phyloP scores from a whole-genome alignment of 2,888 invertebrate species.

The Chirona hameri region DNA sequence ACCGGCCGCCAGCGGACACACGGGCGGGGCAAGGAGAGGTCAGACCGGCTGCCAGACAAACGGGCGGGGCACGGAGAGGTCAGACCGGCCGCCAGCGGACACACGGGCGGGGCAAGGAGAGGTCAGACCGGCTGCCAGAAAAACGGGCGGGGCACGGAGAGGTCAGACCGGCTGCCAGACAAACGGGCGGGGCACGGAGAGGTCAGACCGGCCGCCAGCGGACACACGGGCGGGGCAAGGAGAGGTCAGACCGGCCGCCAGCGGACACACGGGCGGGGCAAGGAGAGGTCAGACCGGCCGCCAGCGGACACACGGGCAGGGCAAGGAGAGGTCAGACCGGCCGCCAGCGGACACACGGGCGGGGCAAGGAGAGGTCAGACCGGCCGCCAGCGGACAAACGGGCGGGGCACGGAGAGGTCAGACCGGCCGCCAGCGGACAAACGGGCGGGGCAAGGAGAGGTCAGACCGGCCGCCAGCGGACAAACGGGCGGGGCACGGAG shows the following conservation, averaged over 20 bases:
- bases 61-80: too few species aligned
- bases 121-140: constrained; percentile 53
- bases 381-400: constrained; percentile 42
- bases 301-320: constrained; percentile 40
- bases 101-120: constrained; percentile 34
- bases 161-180: constrained; percentile 53
- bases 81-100: too few species aligned
- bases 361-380: too few species aligned
- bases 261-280: constrained; percentile 41
- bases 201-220: too few species aligned
- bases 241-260: too few species aligned
- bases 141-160: constrained; percentile 35
- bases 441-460: constrained; percentile 27
- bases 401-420: too few species aligned
- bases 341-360: constrained; percentile 41
- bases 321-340: too few species aligned
- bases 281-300: too few species aligned
- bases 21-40: background rate
- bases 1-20: too few species aligned
- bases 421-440: too few species aligned
- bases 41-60: constrained; percentile 52
- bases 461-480: too few species aligned
- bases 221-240: constrained; percentile 35
- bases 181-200: constrained; percentile 35
- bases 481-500: constrained; percentile 36